Conservation (phyloP, 2,113 vertebrate genomes). For the Ochotona princeps region DNA sequence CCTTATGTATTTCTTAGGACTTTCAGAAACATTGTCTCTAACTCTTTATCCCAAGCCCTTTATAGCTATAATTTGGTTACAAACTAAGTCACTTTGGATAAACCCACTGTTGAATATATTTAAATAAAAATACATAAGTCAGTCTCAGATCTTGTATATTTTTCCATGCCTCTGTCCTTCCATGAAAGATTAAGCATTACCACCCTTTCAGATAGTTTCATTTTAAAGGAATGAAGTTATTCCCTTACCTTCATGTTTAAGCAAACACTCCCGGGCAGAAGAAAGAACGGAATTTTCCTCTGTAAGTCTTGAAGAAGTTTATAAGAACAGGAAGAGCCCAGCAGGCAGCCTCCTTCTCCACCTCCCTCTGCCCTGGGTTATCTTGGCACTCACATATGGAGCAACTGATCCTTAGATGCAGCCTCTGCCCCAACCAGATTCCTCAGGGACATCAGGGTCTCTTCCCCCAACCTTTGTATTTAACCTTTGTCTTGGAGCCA, state of each 20-base stretch:
- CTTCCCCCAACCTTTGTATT: conserved; percentile 40
- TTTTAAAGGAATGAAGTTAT: conserved; percentile 59
- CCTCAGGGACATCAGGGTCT: conserved; percentile 62
- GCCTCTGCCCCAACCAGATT: conserved; percentile 61
- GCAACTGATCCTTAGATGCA: conserved; percentile 67
- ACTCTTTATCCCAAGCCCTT: background rate
- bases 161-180: background rate
- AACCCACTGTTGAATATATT: conserved; percentile 21
- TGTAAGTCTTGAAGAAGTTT: background rate
- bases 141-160: background rate
- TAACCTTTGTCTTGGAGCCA: conserved; percentile 69
- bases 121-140: conserved; percentile 3
- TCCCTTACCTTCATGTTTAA: conserved; percentile 87
- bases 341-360: conserved; percentile 52
- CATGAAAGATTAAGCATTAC: conserved; percentile 43
- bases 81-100: conserved; percentile 3
- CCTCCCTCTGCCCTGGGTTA: conserved; percentile 48
- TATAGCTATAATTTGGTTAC: background rate
- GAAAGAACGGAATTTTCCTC: conserved; percentile 55
- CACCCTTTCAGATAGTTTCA: conserved; percentile 47
- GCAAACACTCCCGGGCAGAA: conserved; percentile 69
- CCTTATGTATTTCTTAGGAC: background rate
- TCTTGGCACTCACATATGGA: conserved; percentile 64
- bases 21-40: conserved; percentile 37
- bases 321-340: conserved; percentile 64